Conservation (phyloP, 2,113 vertebrate genomes). For the Onychostruthus taczanowskii region DNA sequence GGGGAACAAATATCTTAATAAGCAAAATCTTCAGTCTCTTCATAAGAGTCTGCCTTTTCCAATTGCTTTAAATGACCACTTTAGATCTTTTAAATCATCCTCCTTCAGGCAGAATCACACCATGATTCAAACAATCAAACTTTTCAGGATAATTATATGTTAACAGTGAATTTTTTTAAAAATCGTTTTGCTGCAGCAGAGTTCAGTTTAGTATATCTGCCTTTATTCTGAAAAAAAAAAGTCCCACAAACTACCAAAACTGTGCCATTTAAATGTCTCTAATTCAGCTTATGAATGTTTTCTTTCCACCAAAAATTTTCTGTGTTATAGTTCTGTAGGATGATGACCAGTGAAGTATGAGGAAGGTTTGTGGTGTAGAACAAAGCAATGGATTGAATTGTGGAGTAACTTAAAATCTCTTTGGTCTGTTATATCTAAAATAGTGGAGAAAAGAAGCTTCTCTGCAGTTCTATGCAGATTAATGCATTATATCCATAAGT, state of each 20-base stretch:
- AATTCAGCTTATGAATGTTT: not conserved
- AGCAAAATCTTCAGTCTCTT: not conserved
- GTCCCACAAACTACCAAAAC: not conserved
- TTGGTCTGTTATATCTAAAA: not conserved
- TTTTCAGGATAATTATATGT: not conserved
- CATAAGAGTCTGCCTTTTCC: not conserved
- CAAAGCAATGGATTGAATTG: not conserved
- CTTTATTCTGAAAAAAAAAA: not conserved
- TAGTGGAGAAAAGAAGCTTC: not conserved
- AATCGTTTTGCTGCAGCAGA: not conserved
- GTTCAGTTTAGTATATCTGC: not conserved
- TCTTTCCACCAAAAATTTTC: not conserved
- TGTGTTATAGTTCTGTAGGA: not conserved
- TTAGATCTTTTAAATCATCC: not conserved
- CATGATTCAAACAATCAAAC: not conserved
- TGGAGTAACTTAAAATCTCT: not conserved
- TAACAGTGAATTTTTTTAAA: not conserved
- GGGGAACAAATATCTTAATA: not conserved
- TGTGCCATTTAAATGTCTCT: not conserved
- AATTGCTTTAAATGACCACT: not conserved
- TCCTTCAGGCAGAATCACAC: not conserved
- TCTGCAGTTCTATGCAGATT: not conserved
- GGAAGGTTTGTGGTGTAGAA: not conserved
- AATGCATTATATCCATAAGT: not conserved
- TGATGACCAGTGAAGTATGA: not conserved